Base-by-base conservation (phyloP, 2,888 invertebrate species). In the Ornithoptera priamus region DNA sequence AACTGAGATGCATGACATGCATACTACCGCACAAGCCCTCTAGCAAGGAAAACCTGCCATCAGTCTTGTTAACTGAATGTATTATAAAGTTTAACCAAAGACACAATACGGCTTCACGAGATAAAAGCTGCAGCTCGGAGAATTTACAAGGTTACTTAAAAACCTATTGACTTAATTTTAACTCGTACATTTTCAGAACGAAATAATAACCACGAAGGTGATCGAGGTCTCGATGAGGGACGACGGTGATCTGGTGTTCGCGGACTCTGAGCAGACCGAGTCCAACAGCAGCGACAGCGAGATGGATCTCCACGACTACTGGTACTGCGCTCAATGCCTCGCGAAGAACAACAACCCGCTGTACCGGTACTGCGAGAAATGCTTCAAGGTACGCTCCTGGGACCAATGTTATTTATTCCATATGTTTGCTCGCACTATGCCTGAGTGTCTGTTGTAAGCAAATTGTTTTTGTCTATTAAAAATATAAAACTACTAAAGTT, bases 361-460 rank as follows among this genome's bases (percentile, higher is more conserved):
- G 70, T 95, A 94, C 81, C 87, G 95, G 73, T 95, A 94, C 88
- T 96, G 96, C 85, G 94, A 95, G 83, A 94, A 94, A 86, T 96
- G 95, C 82, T 95, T 94, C 84, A 94, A 95, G 95, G 95, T 95
- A 83, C 78, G 68, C 20, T 10, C 24, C 67, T 65, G 17, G 24
- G 24, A 1, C 57, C 42, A 2, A 22, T 20, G 17, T 22, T 58
- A 42, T 64, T 56, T 3, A 5, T 5, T 30, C 30, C 30, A 30
- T 53, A 20, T 39, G 39, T 39, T 39, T 39, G 39, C 39, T 10
- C 8, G 7, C 7, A 10, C 7, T 10, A 39, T 39, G 39, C 39
- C 39, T 10, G 10, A 39, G 7, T 10, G 8, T 10, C 10, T 39
- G 7, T 39, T 39, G 30, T 30, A 30, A 30, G 30, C 30, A 30